These are phyloP conservation scores for Cryptophagus acutangulus DNA, from an alignment of 2,888 invertebrate species.

Conservation along the genomic window DNA sequence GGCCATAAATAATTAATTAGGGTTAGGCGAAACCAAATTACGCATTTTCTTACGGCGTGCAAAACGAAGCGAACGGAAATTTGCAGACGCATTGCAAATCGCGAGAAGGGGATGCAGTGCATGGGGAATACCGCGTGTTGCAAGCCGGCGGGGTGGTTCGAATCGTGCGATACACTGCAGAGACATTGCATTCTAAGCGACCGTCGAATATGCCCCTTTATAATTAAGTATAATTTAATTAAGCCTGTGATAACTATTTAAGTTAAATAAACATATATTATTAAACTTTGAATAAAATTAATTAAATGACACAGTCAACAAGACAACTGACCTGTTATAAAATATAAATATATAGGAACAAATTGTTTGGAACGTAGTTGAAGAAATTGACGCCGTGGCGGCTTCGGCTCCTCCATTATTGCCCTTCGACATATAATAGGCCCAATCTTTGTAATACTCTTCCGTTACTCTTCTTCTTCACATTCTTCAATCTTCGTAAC, in stretches of 20 bases:
- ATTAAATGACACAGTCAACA: too few relatives aligned
- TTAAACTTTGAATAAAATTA: constrained; percentile 5
- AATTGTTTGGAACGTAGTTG: too few relatives aligned
- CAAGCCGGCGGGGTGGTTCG: constrained; percentile 70
- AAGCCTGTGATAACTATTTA: too few relatives aligned
- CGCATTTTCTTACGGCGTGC: constrained; percentile 68
- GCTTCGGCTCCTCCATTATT: too few relatives aligned
- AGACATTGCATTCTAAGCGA: constrained; percentile 71
- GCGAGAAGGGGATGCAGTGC: constrained; percentile 67
- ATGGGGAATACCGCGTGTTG: constrained; percentile 65
- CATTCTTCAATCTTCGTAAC: too few relatives aligned
- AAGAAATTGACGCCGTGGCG: too few relatives aligned
- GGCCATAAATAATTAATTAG: constrained; percentile 54
- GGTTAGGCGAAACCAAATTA: constrained; percentile 71
- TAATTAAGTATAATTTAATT: too few relatives aligned
- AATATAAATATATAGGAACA: too few relatives aligned
- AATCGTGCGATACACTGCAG: constrained; percentile 68
- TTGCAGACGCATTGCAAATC: constrained; percentile 68
- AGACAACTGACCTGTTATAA: too few relatives aligned
- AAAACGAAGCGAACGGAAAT: constrained; percentile 68
- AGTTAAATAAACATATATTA: too few relatives aligned
- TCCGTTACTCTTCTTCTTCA: too few relatives aligned
- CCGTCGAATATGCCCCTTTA: constrained; percentile 43
- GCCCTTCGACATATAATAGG: background rate
- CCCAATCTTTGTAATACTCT: constrained; percentile 1